Evolutionary conservation across 2,113 vertebrate species (phyloP).

Genomic region (Sinocyclocheilus anophthalmus): DNA sequence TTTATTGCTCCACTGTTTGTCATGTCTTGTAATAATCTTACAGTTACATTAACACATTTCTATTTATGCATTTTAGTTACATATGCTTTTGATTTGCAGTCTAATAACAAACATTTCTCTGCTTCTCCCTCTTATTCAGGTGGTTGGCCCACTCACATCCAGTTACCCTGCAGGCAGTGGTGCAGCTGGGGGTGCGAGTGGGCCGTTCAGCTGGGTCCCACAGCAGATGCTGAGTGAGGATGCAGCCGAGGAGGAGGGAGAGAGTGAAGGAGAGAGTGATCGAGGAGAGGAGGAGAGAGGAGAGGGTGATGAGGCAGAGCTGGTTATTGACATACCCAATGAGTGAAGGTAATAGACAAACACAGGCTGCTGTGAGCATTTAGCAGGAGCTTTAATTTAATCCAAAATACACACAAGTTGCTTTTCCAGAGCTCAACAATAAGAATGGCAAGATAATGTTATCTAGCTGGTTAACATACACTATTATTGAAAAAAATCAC

Average conservation of each 20-base stretch:
- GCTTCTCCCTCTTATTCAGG: conserved; percentile 59
- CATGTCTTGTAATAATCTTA: background rate
- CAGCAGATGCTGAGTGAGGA: conserved; percentile 81
- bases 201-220: conserved; percentile 81
- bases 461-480: background rate
- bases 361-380: background rate
- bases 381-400: too few relatives aligned
- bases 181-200: conserved; percentile 61
- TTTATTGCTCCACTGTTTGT: background rate
- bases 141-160: conserved; percentile 70
- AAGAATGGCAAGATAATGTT: too few relatives aligned
- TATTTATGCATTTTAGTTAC: background rate
- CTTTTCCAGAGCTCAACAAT: too few relatives aligned
- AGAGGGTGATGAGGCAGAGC: conserved; percentile 79
- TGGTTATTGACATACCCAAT: conserved; percentile 82
- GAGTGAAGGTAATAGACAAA: conserved; percentile 66
- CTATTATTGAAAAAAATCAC: background rate
- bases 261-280: conserved; percentile 78
- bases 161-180: conserved; percentile 71
- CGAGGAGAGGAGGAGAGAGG: conserved; percentile 78
- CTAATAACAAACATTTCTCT: background rate
- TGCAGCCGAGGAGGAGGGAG: conserved; percentile 77
- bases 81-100: background rate
- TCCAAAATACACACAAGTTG: too few relatives aligned
- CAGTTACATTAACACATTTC: background rate